Evolutionary conservation across 2,797 vertebrate genomes (phyloP), one percentile per base, ranked within the genome.

Genomic region (Euthynnus affinis): DNA sequence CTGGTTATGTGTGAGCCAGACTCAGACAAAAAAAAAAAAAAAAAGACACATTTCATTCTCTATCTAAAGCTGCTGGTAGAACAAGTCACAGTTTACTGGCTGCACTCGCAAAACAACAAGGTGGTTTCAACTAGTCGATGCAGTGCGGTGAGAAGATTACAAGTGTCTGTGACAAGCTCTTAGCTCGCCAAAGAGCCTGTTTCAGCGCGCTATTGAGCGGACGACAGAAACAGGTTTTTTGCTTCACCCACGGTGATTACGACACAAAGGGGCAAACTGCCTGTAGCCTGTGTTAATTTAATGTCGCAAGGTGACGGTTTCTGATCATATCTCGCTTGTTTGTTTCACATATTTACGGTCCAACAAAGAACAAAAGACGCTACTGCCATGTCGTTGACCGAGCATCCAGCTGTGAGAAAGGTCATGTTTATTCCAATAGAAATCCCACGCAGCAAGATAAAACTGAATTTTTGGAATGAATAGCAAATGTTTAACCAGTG

Each of bases 1-100:
- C 40, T 32, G 17, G 34, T 62, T 71, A 74, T 62, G 32, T n/a
- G 12, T 1, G 14, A 62, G 34, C 6, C 29, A 32, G 55, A 2
- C 4, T 46, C 49, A 71, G 58, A n/a, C n/a, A n/a, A n/a, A n/a
- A n/a, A n/a, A n/a, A n/a, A n/a, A n/a, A n/a, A n/a, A n/a, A n/a
- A n/a, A 77, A 57, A 76, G 22, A 61, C 60, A 70, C 46, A 6
- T 71, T 27, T 71, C 23, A 4, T 71, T 70, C 29, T 72, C 9
- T 32, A 32, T 32, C 29, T 66, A 46, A 67, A 74, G 65, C 51
- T 18, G 59, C 25, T 3, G 8, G 61, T 1, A 37, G 9, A 74
- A 37, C 8, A 74, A 81, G 58, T 63, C 71, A 51, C 70, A 66
- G 46, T 63, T 61, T 57, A 52, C 44, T 27, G 49, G 66, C 64